phyloP scores from a whole-genome alignment of 2,113 vertebrate genomes.

The Rhombomys opimus region DNA sequence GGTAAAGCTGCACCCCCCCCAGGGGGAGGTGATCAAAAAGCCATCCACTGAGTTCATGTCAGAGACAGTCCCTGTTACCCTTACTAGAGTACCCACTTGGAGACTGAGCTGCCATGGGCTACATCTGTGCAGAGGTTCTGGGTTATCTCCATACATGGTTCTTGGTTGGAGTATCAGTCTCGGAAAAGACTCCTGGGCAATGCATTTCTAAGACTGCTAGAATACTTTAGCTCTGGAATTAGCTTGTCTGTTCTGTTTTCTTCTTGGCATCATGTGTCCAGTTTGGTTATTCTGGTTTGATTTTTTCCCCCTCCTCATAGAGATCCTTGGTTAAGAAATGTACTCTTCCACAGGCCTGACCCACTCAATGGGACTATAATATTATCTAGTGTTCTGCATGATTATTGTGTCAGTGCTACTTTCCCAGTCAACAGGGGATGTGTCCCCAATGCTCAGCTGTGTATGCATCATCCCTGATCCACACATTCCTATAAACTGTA shows the following conservation, averaged over 20 bases:
- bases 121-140: too few relatives aligned
- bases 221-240: background rate
- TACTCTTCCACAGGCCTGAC: background rate
- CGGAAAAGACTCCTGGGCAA: background rate
- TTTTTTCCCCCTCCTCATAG: background rate
- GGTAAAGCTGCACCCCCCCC: too few relatives aligned
- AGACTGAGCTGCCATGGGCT: too few relatives aligned
- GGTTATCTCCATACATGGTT: too few relatives aligned
- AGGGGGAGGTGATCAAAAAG: too few relatives aligned
- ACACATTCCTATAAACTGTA: background rate
- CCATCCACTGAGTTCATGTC: too few relatives aligned
- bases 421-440: background rate
- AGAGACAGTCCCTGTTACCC: too few relatives aligned
- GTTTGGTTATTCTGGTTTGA: background rate
- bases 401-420: background rate
- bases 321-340: background rate
- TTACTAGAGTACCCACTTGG: too few relatives aligned
- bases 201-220: background rate
- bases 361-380: background rate
- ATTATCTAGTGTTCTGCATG: background rate
- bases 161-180: too few relatives aligned
- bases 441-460: fast-evolving
- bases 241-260: background rate
- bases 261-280: background rate
- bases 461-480: background rate